phyloP scores from a whole-genome alignment of 2,888 invertebrate species.

The Volucella zonaria region DNA sequence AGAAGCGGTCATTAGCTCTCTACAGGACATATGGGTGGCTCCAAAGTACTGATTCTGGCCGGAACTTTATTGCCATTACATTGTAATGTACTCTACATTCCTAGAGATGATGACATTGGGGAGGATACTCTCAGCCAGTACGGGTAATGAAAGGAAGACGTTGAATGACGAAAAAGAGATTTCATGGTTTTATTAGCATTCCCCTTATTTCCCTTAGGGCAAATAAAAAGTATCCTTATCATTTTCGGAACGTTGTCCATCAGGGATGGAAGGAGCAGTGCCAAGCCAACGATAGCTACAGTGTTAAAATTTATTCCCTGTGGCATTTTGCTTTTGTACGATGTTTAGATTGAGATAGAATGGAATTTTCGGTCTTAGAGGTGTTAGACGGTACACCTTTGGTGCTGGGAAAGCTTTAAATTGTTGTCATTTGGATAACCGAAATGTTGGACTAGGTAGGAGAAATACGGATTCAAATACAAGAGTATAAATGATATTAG shows the following conservation, averaged over 20 bases:
- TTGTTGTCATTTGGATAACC: not conserved
- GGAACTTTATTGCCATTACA: slow-evolving; percentile 67
- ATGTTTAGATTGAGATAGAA: slow-evolving; percentile 8
- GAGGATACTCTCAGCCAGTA: too few species aligned
- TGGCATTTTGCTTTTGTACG: slow-evolving; percentile 44
- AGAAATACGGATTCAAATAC: too few species aligned
- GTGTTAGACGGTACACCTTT: not conserved
- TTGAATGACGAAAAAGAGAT: slow-evolving; percentile 70
- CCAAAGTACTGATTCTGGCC: slow-evolving; percentile 52
- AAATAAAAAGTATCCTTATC: slow-evolving; percentile 72
- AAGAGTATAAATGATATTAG: too few species aligned
- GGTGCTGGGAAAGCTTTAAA: too few species aligned
- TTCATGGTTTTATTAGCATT: slow-evolving; percentile 72
- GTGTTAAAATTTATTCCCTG: slow-evolving; percentile 66
- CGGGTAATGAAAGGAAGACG: slow-evolving; percentile 63
- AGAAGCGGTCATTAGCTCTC: slow-evolving; percentile 65
- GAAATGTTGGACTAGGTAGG: too few species aligned
- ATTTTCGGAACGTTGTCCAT: slow-evolving; percentile 30
- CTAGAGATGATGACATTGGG: not conserved
- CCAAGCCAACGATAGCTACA: slow-evolving; percentile 32
- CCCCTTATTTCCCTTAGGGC: slow-evolving; percentile 71
- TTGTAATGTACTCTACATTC: slow-evolving; percentile 55
- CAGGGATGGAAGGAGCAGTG: not conserved
- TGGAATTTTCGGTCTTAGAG: slow-evolving; percentile 4
- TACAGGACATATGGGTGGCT: slow-evolving; percentile 69